Conservation (phyloP, 1,140 invertebrate genomes). For the Goniozus legneri region DNA sequence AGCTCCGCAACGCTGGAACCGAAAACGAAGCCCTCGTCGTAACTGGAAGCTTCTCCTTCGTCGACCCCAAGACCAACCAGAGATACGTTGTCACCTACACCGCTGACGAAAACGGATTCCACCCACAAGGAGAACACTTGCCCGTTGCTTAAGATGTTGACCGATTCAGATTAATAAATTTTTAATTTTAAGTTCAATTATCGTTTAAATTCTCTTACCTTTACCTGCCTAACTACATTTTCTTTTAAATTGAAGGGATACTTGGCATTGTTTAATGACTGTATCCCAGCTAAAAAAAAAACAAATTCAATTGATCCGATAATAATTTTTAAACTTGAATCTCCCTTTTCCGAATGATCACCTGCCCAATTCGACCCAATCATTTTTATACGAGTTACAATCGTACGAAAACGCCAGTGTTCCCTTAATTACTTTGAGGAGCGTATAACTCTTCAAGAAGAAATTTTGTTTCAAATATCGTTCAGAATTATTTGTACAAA, state of each 20-base stretch:
- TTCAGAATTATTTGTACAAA: too few species aligned
- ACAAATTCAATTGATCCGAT: background rate
- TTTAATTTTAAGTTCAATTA: background rate
- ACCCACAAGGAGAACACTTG: slow-evolving; percentile 26
- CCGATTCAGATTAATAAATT: background rate
- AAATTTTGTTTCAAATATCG: too few species aligned
- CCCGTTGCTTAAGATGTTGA: slow-evolving; percentile 4
- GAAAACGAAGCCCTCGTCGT: slow-evolving; percentile 23
- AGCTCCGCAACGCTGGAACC: slow-evolving; percentile 22
- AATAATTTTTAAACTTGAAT: too few species aligned
- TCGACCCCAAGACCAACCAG: slow-evolving; percentile 32
- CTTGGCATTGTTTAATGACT: background rate
- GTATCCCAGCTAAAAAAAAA: background rate
- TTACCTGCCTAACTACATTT: background rate
- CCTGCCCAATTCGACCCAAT: too few species aligned
- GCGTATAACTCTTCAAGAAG: too few species aligned
- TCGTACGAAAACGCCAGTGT: too few species aligned
- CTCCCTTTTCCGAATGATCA: too few species aligned
- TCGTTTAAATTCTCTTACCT: background rate
- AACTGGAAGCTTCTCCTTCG: slow-evolving; percentile 16
- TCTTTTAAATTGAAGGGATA: background rate
- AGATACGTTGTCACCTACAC: slow-evolving; percentile 48
- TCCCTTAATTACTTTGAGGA: too few species aligned
- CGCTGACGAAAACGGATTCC: slow-evolving; percentile 50
- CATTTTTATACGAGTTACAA: too few species aligned